Evolutionary conservation across 64 coral and sea anemone genomes (phyloP).

Genomic region (Pocillopora damicornis): DNA sequence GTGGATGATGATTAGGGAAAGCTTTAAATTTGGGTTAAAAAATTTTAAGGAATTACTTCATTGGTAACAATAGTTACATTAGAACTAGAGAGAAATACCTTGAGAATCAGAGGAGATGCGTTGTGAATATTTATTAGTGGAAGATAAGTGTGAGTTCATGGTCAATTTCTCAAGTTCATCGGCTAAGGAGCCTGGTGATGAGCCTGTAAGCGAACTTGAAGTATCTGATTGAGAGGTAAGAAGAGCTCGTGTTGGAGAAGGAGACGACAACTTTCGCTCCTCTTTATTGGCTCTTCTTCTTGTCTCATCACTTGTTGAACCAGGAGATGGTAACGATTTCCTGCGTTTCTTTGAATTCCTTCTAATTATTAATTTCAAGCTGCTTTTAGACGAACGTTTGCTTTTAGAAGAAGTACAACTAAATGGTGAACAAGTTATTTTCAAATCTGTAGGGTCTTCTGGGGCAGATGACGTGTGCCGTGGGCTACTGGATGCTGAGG

Average conservation of each 20-base stretch:
- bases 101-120: constrained; percentile 27
- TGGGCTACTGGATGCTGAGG: constrained; percentile 89
- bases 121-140: constrained; percentile 42
- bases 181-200: constrained; percentile 77
- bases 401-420: constrained; percentile 86
- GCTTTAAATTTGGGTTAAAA: not conserved
- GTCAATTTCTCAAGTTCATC: constrained; percentile 93
- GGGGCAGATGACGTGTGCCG: constrained; percentile 67
- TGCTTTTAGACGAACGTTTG: constrained; percentile 65
- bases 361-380: constrained; percentile 89
- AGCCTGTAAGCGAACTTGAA: constrained; percentile 77
- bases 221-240: constrained; percentile 79
- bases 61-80: constrained; percentile 14
- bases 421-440: constrained; percentile 90
- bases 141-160: constrained; percentile 57
- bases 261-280: constrained; percentile 62
- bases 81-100: constrained; percentile 40
- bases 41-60: not conserved
- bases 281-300: constrained; percentile 68
- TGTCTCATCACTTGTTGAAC: constrained; percentile 42
- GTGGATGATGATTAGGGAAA: not conserved
- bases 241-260: constrained; percentile 48
- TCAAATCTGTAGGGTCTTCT: constrained; percentile 47
- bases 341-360: constrained; percentile 96
- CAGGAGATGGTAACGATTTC: constrained; percentile 80